Conservation (phyloP, 2,888 invertebrate genomes). For the Monopis laevigella region DNA sequence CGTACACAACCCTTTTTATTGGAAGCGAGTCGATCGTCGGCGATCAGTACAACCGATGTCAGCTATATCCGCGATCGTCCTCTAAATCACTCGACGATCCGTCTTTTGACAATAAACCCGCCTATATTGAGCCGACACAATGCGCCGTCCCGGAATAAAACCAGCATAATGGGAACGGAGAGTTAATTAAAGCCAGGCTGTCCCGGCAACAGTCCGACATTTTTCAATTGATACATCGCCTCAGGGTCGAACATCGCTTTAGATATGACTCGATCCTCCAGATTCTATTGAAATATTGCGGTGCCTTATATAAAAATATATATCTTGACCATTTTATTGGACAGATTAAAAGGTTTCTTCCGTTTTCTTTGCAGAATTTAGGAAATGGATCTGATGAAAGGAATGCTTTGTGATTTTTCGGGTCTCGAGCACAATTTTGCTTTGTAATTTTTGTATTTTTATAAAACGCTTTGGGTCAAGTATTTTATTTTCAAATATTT, state of each 20-base stretch:
- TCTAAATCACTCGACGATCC: constrained; percentile 7
- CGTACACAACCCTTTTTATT: constrained; percentile 1
- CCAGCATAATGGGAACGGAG: constrained; percentile 28
- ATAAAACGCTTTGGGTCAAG: too few species aligned
- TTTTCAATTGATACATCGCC: constrained; percentile 14
- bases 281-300: neutral
- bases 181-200: constrained; percentile 5
- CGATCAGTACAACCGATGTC: constrained; percentile 6
- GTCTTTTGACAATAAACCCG: constrained; percentile 39
- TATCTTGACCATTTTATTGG: neutral
- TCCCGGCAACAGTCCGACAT: constrained; percentile 2
- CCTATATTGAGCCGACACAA: constrained; percentile 53
- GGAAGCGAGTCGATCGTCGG: constrained; percentile 5
- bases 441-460: too few species aligned
- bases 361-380: too few species aligned
- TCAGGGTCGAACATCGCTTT: constrained; percentile 7
- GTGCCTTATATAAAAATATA: too few species aligned
- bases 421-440: too few species aligned
- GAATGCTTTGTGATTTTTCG: constrained; percentile 4
- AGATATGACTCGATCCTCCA: constrained; percentile 7
- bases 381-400: neutral
- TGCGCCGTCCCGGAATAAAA: constrained; percentile 38
- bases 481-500: too few species aligned
- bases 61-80: constrained; percentile 2
- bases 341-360: constrained; percentile 6